Evolutionary conservation across 2,113 vertebrate genomes (phyloP), one percentile per base, ranked within the genome.

Genomic region (Rhinoptilus africanus): DNA sequence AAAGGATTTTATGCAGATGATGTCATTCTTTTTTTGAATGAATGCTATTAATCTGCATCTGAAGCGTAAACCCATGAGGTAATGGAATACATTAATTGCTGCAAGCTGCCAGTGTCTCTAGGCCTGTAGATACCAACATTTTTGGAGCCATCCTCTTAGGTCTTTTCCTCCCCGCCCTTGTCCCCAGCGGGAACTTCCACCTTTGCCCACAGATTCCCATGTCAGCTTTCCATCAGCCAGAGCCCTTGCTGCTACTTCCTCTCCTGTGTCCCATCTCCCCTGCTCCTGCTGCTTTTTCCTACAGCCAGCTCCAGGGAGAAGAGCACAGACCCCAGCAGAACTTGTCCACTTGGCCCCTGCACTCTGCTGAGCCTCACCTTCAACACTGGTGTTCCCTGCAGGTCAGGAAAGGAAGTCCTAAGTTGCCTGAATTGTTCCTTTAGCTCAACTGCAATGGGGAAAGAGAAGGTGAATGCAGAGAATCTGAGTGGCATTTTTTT

Each of bases 1-100:
- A 63, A 94, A 91, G 76, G 91, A 95, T 93, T 96, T 95, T 85
- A 75, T 87, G 91, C 69, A 72, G 88, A 91, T 95, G 91, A 97
- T 96, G 86, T 96, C 69, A 97, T 72, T 94, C 89, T 91, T 60
- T 48, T 83, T 96, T 92, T 92, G 91, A 93, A 94, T 84, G 92
- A 91, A 66, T 76, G 50, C 53, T 96, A 69, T 97, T 95, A 96
- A 93, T 96, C 92, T 93, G 84, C 77, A 95, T 95, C 64, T 87
- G 80, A 97, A 89, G 80, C 62, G 37, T 93, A 89, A 84, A 87
- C 39, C 41, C 82, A 89, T 93, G 92, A 95, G 80, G 95, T 94
- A 94, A 92, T 92, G 91, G 94, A 92, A 92, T 72, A 91, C 62
- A 66, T 91, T 93, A 95, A 87, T 87, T 92, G 67, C 73, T 93